Evolutionary conservation across 2,113 vertebrate species (phyloP).

Genomic region (Grallaria varia): DNA sequence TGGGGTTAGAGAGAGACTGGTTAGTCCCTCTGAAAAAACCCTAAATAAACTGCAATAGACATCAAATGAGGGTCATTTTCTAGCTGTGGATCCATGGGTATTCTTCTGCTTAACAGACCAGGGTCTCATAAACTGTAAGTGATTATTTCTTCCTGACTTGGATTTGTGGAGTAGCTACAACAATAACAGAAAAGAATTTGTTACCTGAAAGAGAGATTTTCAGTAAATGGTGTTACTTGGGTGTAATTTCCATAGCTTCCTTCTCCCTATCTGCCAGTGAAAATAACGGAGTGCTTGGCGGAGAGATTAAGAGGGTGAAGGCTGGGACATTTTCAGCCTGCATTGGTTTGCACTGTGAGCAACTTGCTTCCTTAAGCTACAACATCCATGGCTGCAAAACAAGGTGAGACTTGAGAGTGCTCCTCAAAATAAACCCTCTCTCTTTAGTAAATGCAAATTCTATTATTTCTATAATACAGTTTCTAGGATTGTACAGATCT

Average conservation of each 20-base stretch:
- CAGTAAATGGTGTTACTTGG: background rate
- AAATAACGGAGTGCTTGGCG: background rate
- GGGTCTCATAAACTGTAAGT: background rate
- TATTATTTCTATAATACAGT: background rate
- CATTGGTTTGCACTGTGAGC: background rate
- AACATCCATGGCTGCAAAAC: background rate
- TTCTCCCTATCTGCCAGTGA: background rate
- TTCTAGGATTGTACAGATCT: background rate
- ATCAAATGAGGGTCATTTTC: background rate
- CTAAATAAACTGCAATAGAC: background rate
- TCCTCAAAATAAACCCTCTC: background rate
- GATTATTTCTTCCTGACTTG: background rate
- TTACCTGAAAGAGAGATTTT: background rate
- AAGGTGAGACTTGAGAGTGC: background rate
- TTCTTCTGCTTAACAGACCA: background rate
- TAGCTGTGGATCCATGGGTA: background rate
- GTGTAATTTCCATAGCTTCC: background rate
- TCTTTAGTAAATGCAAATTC: background rate
- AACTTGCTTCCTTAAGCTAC: background rate
- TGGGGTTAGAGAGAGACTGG: background rate
- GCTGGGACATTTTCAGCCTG: background rate
- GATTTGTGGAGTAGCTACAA: background rate
- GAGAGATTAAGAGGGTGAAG: background rate
- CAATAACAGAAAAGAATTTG: background rate
- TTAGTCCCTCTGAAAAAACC: background rate